Evolutionary conservation across 2,888 invertebrate genomes (phyloP).

Genomic region (Acleris sparsana): DNA sequence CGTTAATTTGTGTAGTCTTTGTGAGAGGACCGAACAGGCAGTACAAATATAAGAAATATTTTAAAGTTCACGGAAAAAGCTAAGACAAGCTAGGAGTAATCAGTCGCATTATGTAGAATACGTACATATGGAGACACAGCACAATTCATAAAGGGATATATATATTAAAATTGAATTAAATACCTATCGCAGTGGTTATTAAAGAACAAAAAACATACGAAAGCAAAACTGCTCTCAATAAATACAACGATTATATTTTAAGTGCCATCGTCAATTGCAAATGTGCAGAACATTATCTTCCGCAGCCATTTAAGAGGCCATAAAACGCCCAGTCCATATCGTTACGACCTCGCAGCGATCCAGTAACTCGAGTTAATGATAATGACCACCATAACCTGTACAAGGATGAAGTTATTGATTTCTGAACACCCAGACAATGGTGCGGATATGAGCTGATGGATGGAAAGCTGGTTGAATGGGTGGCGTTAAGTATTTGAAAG

Average conservation of each 20-base stretch:
- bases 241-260: not conserved
- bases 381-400: slow-evolving; percentile 30
- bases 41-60: too few relatives aligned
- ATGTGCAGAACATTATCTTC: slow-evolving; percentile 21
- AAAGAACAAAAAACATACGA: too few relatives aligned
- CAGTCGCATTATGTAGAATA: too few relatives aligned
- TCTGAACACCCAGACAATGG: slow-evolving; percentile 25
- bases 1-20: too few relatives aligned
- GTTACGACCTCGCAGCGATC: slow-evolving; percentile 26
- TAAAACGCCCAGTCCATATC: slow-evolving; percentile 30
- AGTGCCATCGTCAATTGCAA: slow-evolving; percentile 22
- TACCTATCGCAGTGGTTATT: too few relatives aligned
- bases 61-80: too few relatives aligned
- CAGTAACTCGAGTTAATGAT: slow-evolving; percentile 31
- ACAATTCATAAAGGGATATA: too few relatives aligned
- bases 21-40: too few relatives aligned
- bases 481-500: slow-evolving; percentile 18
- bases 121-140: too few relatives aligned
- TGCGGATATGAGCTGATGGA: slow-evolving; percentile 29
- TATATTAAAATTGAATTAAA: too few relatives aligned
- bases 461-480: slow-evolving; percentile 26
- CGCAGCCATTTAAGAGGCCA: slow-evolving; percentile 15
- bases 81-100: too few relatives aligned
- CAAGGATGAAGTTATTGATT: slow-evolving; percentile 35
- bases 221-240: too few relatives aligned